Conservation (phyloP, 2,797 vertebrate genomes). For the Florisuga fusca region DNA sequence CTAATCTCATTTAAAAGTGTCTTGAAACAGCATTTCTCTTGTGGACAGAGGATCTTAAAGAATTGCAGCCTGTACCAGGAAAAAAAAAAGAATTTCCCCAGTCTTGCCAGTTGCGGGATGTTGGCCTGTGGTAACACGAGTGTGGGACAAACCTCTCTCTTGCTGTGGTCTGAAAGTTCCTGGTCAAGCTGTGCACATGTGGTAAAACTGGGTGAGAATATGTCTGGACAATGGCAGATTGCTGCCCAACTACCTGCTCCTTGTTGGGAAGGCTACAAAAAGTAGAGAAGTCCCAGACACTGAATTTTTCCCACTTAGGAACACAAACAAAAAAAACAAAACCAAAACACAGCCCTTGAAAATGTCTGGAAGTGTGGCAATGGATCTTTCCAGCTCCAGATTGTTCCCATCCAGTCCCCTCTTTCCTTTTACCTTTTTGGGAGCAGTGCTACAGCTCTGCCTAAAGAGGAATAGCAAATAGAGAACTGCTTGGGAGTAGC, state of each 20-base stretch:
- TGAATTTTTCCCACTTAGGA: not conserved
- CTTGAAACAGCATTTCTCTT: not conserved
- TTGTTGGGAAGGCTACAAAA: not conserved
- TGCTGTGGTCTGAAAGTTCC: not conserved
- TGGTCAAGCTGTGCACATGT: not conserved
- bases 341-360: not conserved
- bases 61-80: not conserved
- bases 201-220: not conserved
- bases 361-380: not conserved
- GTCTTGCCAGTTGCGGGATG: not conserved
- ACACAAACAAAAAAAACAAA: not conserved
- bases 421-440: not conserved
- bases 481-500: not conserved
- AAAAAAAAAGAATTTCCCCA: not conserved
- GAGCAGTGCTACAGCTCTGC: not conserved
- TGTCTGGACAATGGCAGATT: not conserved
- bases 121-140: not conserved
- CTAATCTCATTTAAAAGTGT: not conserved
- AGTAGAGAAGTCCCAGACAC: not conserved
- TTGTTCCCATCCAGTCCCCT: not conserved
- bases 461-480: not conserved
- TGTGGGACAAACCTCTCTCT: not conserved
- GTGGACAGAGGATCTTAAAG: not conserved
- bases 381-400: not conserved
- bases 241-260: not conserved